Conservation (phyloP, 2,888 invertebrate genomes). For the Eupelmus urozonus region DNA sequence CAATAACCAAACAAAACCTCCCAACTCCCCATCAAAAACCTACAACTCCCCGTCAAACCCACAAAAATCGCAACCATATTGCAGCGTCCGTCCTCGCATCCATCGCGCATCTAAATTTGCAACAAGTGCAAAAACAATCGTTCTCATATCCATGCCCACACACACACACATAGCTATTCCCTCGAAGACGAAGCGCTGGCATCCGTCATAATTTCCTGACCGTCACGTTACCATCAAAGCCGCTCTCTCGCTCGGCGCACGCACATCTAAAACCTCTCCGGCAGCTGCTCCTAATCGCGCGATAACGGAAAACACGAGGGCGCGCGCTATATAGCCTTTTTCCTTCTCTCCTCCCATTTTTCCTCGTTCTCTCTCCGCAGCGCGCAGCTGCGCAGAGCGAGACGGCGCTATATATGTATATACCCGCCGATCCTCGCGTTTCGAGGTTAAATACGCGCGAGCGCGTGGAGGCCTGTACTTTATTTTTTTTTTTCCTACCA, state of each 20-base stretch:
- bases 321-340: conserved; percentile 9
- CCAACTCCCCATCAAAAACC: too few relatives aligned
- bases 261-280: not conserved
- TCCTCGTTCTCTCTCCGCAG: conserved; percentile 3
- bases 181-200: not conserved
- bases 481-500: too few relatives aligned
- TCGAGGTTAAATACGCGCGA: conserved; percentile 3
- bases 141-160: not conserved
- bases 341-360: conserved; percentile 17
- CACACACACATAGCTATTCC: not conserved
- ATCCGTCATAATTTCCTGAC: not conserved
- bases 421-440: not conserved
- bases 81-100: too few relatives aligned
- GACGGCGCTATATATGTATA: not conserved
- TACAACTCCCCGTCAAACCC: not conserved
- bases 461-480: too few relatives aligned
- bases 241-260: too few relatives aligned
- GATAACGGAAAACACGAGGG: conserved; percentile 53
- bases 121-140: not conserved
- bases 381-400: not conserved
- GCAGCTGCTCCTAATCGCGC: conserved; percentile 36
- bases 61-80: not conserved
- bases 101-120: conserved; percentile 9
- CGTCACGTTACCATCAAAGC: too few relatives aligned
- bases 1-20: too few relatives aligned